These are phyloP conservation scores for Latrodectus geometricus DNA, from an alignment of 1,140 invertebrate genomes.

Conservation along the genomic window DNA sequence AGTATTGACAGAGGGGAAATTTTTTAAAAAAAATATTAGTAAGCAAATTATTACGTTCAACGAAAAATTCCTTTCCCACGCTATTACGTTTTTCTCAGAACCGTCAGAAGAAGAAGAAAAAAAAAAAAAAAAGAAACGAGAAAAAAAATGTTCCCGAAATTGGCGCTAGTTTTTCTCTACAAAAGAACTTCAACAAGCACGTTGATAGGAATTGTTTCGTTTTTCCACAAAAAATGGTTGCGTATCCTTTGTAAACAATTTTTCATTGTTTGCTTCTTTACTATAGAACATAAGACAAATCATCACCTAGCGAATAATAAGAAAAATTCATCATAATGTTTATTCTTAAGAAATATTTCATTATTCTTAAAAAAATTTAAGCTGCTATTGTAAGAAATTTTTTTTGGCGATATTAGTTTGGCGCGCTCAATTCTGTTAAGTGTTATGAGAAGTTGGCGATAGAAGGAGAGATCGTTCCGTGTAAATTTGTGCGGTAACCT, in stretches of 20 bases:
- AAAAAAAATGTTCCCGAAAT: conserved; percentile 11
- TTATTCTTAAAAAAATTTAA: neutral
- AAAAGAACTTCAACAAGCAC: neutral
- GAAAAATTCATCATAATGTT: conserved; percentile 8
- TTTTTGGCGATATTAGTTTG: conserved; percentile 11
- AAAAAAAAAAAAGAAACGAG: neutral
- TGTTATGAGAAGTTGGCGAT: conserved; percentile 19
- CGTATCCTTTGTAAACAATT: neutral
- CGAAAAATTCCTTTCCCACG: conserved; percentile 32
- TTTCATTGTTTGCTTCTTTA: neutral
- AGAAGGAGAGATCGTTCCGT: neutral
- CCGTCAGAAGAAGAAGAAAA: neutral
- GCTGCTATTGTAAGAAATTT: neutral
- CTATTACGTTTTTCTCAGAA: conserved; percentile 32
- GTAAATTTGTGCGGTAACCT: conserved; percentile 34
- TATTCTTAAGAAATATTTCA: neutral
- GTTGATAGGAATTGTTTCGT: neutral
- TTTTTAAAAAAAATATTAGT: neutral
- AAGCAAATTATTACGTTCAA: neutral
- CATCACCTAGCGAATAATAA: conserved; percentile 2
- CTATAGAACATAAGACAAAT: neutral
- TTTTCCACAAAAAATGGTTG: neutral
- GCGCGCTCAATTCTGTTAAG: neutral
- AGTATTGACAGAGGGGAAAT: neutral
- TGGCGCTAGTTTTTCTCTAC: neutral